These are phyloP conservation scores for Pseudomyrmex gracilis DNA, from an alignment of 1,140 invertebrate genomes.

Conservation along the genomic window DNA sequence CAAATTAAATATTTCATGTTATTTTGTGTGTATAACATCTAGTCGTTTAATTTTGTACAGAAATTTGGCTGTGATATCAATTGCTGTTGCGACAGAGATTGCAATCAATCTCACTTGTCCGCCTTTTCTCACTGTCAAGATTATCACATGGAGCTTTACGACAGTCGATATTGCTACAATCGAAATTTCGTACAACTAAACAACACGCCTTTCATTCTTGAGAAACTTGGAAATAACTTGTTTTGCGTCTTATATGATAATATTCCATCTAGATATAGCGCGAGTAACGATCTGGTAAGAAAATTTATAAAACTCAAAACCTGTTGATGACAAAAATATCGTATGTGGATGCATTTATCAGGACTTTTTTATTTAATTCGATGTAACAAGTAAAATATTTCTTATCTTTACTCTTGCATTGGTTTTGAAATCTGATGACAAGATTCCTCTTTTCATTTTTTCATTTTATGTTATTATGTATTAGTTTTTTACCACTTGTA, in stretches of 20 bases:
- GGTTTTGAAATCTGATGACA: too few relatives aligned
- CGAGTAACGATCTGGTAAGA: slow-evolving; percentile 77
- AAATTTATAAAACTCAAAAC: slow-evolving; percentile 4
- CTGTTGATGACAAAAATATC: neutral
- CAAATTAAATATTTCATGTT: neutral
- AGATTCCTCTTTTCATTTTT: too few relatives aligned
- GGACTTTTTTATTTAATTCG: too few relatives aligned
- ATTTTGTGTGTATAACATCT: slow-evolving; percentile 3
- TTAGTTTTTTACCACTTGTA: too few relatives aligned
- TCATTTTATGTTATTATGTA: too few relatives aligned
- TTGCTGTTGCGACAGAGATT: slow-evolving; percentile 83
- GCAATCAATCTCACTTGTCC: slow-evolving; percentile 78
- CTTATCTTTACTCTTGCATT: too few relatives aligned
- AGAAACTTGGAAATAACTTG: slow-evolving; percentile 81
- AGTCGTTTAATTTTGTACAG: slow-evolving; percentile 63
- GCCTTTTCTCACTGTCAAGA: slow-evolving; percentile 81
- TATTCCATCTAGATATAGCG: slow-evolving; percentile 80
- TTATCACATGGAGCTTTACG: slow-evolving; percentile 77
- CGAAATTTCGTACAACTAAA: slow-evolving; percentile 82
- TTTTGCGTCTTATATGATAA: slow-evolving; percentile 84
- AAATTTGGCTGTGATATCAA: slow-evolving; percentile 80
- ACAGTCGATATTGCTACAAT: slow-evolving; percentile 82
- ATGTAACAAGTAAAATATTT: too few relatives aligned
- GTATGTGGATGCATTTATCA: too few relatives aligned
- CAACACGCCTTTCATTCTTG: slow-evolving; percentile 81